Base-by-base conservation (phyloP, 1,140 invertebrate genomes). In the Temnothorax curvispinosus region DNA sequence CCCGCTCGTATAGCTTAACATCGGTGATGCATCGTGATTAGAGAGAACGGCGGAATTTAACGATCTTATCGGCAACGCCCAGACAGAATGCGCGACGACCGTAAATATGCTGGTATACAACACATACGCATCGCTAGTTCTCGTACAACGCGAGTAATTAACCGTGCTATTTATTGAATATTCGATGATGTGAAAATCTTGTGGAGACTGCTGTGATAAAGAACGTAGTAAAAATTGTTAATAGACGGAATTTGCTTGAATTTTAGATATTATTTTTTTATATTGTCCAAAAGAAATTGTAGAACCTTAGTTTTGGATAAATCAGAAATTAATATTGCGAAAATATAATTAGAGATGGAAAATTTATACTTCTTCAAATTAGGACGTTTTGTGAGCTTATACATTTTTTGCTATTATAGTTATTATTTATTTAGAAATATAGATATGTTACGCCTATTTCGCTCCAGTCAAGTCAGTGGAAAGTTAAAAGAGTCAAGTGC, bases 21-120 rank as follows among this genome's bases (percentile, higher is more conserved):
- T 69, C 64, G 35, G 21, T n/a, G 77, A 71, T 69, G 35, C 62
- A 32, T 8, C 15, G 35, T 21, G 77, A 80, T 81, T 81, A 81
- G 64, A 54, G 77, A 41, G 64, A 41, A 64, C 27, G 47, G 13
- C 47, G 64, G 65, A 71, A 81, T 81, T 81, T 56, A 81, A 81
- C 35, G 64, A 54, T 81, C 64, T 81, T 71, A 69, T 81, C 64
- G 35, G 47, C 77, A 52, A 52, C 62, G 47, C 32, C 32, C 47
- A 21, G 62, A 80, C 62, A 81, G 32, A 69, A 27, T 27, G 47
- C 27, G 13, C 77, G 72, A 75, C 35, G 56, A 38, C 32, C 32
- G 47, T 81, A 81, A 81, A 69, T 69, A 54, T 4, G 38, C n/a
- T 9, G 18, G 11, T 41, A 27, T 38, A 80, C 6, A 41, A 41